Evolutionary conservation across 2,888 invertebrate species (phyloP), one percentile per base, ranked within the genome.

Genomic region (Dicyrtomina minuta): DNA sequence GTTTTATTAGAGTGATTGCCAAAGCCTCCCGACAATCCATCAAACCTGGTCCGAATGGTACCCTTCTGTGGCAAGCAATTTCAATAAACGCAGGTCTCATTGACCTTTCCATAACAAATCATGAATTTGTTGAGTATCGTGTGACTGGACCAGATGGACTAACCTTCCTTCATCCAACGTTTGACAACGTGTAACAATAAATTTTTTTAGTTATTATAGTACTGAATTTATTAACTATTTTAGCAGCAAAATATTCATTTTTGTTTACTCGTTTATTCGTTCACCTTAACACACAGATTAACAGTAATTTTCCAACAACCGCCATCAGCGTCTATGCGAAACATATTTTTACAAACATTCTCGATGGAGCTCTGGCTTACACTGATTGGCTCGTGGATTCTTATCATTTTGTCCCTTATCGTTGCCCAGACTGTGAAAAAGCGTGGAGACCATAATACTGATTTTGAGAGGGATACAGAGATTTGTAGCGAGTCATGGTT

Each of bases 331-430:
- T 72, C 70, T 5, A 59, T 75, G 26, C 73, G 75, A 2, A 72
- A 75, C 58, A 72, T 75, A 49, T 75, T 73, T 49, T 65, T 75
- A 13, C 56, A 68, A 20, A 73, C 73, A n/a, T 75, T 75, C 59
- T 61, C 73, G 10, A 33, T 51, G 0, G 68, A 72, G 12, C 70
- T 75, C 0, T 75, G 75, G 75, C 1, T 56, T 12, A 41, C 44
- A 1, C 12, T 60, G 2, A 2, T 49, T 17, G 53, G 49, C 10
- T 26, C n/a, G 15, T 66, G 66, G 66, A 4, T 66, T 12, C 2
- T 58, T 3, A 41, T 58, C 5, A 26, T 41, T 46, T 15, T 26
- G 5, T 41, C 27, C 24, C 46, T 66, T 10, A 15, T 56, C 3
- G 3, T 26, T 2, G 24, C 55, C 3, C 6, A 58, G 8, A 26